A percentile compares a stretch with the other conserved stretches of the same genome.
phyloP scores from a whole-genome alignment of 2,113 vertebrate species.

The Heloderma charlesbogerti region DNA sequence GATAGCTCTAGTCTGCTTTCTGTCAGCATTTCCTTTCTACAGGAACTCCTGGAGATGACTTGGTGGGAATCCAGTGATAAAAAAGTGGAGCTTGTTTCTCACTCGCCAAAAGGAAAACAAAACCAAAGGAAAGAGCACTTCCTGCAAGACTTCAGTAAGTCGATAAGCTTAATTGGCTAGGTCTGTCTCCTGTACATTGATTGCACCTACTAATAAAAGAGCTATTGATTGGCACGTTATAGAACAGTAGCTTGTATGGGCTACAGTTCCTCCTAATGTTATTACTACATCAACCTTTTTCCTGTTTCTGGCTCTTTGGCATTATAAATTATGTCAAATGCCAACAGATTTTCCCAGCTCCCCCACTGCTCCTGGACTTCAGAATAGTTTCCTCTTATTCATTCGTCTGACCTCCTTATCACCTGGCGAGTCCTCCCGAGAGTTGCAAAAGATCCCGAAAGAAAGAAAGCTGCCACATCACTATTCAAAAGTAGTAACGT shows the following conservation, averaged over 20 bases:
- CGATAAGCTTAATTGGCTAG: constrained; percentile 88
- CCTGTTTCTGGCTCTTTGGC: constrained; percentile 81
- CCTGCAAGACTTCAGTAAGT: constrained; percentile 77
- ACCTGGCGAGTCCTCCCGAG: constrained; percentile 22
- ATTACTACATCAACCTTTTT: constrained; percentile 86
- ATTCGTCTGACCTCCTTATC: constrained; percentile 41
- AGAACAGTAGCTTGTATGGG: constrained; percentile 78
- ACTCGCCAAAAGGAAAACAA: constrained; percentile 80
- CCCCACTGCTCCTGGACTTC: constrained; percentile 15
- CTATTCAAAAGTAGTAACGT: constrained; percentile 22
- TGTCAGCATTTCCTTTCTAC: constrained; percentile 84
- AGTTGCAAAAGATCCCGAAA: constrained; percentile 20
- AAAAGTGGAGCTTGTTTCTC: constrained; percentile 72
- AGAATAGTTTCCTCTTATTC: constrained; percentile 46
- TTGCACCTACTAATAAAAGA: constrained; percentile 88
- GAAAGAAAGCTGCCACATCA: constrained; percentile 4
- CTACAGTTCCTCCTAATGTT: constrained; percentile 81
- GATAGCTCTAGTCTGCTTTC: constrained; percentile 91
- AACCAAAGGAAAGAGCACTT: constrained; percentile 80
- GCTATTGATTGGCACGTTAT: constrained; percentile 88
- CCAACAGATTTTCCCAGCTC: constrained; percentile 33
- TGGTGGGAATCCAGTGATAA: constrained; percentile 91
- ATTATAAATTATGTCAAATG: constrained; percentile 80
- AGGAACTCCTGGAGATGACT: constrained; percentile 79
- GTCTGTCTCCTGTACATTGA: constrained; percentile 87